These are phyloP conservation scores for Dioctria linearis DNA, from an alignment of 2,888 invertebrate genomes.

Conservation along the genomic window DNA sequence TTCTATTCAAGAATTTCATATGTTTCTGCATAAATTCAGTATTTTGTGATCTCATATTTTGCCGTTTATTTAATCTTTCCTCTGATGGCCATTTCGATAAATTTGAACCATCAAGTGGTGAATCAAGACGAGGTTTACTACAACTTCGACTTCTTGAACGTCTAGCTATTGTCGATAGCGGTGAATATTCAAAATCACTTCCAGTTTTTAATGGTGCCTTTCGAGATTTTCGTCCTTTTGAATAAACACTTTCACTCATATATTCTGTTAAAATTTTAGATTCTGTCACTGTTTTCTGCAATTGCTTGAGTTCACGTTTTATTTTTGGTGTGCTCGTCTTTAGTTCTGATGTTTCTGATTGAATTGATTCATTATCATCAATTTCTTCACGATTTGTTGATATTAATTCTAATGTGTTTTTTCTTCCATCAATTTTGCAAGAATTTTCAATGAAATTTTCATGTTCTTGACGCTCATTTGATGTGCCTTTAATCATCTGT, in stretches of 20 bases:
- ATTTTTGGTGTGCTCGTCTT: constrained; percentile 63
- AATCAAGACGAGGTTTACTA: constrained; percentile 56
- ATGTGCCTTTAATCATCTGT: background rate
- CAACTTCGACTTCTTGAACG: constrained; percentile 67
- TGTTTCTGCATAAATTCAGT: constrained; percentile 77
- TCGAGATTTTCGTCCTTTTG: constrained; percentile 71
- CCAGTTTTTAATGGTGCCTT: constrained; percentile 57
- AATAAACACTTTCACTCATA: constrained; percentile 72
- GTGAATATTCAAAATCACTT: constrained; percentile 40
- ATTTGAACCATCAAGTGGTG: constrained; percentile 54
- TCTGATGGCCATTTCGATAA: constrained; percentile 53
- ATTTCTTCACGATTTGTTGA: constrained; percentile 6
- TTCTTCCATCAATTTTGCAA: background rate
- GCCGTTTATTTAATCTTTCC: constrained; percentile 62
- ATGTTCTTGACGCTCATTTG: constrained; percentile 7
- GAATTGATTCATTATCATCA: constrained; percentile 49
- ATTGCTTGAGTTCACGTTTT: constrained; percentile 76
- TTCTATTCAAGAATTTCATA: constrained; percentile 75
- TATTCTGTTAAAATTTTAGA: constrained; percentile 78
- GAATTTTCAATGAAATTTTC: background rate
- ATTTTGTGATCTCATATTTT: constrained; percentile 77
- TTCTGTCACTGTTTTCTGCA: constrained; percentile 79
- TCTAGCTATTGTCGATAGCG: constrained; percentile 36
- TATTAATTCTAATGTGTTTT: background rate
- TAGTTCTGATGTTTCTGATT: constrained; percentile 39